Evolutionary conservation across 2,888 invertebrate species (phyloP).

Genomic region (Himalopsyche japonica): DNA sequence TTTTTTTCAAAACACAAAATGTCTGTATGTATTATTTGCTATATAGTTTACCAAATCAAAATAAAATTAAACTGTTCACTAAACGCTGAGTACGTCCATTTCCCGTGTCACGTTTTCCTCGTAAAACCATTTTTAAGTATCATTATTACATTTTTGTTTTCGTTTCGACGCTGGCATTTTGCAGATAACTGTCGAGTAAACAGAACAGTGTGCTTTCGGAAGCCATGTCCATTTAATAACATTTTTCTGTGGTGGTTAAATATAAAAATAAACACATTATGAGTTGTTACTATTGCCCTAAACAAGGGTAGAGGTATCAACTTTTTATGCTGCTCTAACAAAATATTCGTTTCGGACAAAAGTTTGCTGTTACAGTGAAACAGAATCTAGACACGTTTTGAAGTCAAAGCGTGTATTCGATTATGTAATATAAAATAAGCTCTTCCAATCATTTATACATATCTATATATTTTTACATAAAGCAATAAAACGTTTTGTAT

Average conservation of each 20-base stretch:
- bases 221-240: background rate
- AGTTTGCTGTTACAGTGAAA: background rate
- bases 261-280: background rate
- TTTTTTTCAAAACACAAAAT: too few relatives aligned
- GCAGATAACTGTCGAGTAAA: background rate
- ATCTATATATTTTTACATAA: too few relatives aligned
- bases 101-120: background rate
- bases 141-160: background rate
- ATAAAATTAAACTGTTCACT: background rate
- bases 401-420: background rate
- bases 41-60: background rate
- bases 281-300: background rate
- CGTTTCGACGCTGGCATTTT: background rate
- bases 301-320: background rate
- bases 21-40: too few relatives aligned
- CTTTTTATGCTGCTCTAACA: background rate
- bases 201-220: background rate
- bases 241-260: background rate
- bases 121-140: background rate
- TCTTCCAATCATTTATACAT: too few relatives aligned
- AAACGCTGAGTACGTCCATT: background rate
- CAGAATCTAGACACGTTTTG: background rate
- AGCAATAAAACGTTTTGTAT: too few relatives aligned
- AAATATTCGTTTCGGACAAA: background rate
- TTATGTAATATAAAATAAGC: background rate